Evolutionary conservation across 2,113 vertebrate genomes (phyloP), one percentile per base, ranked within the genome.

Genomic region (Lycocorax pyrrhopterus): DNA sequence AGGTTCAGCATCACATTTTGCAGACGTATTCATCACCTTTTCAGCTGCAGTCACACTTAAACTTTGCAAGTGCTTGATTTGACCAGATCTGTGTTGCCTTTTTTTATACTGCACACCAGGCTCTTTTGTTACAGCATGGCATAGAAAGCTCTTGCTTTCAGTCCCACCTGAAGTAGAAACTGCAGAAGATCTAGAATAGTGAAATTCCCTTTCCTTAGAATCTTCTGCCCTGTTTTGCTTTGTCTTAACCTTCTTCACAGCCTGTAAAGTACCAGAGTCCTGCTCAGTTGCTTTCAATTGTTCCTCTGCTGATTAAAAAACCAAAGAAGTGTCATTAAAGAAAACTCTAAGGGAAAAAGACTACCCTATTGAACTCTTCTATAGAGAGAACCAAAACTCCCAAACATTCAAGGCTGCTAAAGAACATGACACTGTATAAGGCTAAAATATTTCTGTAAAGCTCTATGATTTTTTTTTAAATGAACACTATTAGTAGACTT

Each of bases 291-390:
- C 84, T 55, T 67, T 96, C 93, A 92, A 47, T 76, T 91, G 95
- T 73, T 89, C 89, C n/a, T 92, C 79, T 83, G 84, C 96, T 98
- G 87, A 94, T 94, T 56, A 83, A 96, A 97, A 86, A 84, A 60
- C 1, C 81, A 95, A 91, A 55, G 21, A 69, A 86, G 49, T 26
- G 13, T 62, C 23, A 88, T 71, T 91, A 66, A 93, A 75, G 23
- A 83, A 41, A 63, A 73, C 0, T 2, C 26, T 21, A 77, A 64
- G 9, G 26, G 32, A 75, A 81, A 64, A 37, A 81, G 33, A 81
- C 59, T n/a, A 79, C 4, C 7, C 30, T 56, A 49, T 4, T 63
- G 11, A 22, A 55, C 0, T 63, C 47, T 56, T 76, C 90, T 87
- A 43, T 7, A 59, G 49, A 52, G 21, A 58, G 21, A 74, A 73